These are phyloP conservation scores for Drosophila lacertosa DNA, from an alignment of 1,140 invertebrate species.

Conservation along the genomic window DNA sequence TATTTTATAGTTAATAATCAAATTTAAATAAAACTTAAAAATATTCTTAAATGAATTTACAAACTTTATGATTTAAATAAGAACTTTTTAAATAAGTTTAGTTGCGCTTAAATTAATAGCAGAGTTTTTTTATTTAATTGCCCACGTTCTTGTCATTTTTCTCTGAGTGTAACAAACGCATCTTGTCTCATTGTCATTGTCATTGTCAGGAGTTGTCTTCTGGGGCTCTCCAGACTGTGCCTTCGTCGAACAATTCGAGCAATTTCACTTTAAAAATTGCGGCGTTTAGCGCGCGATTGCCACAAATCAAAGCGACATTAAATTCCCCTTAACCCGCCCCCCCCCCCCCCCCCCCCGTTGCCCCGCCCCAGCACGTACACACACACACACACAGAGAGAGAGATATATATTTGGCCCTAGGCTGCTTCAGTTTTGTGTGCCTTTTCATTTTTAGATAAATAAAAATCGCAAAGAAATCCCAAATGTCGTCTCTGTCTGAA, in stretches of 20 bases:
- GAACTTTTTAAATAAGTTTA: too few species aligned
- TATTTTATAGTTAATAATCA: too few species aligned
- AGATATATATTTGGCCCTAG: slow-evolving; percentile 14
- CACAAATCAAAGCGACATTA: slow-evolving; percentile 80
- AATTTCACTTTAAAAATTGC: slow-evolving; percentile 80
- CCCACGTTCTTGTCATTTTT: neutral
- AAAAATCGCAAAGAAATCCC: slow-evolving; percentile 68
- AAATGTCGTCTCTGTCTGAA: slow-evolving; percentile 21
- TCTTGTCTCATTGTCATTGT: slow-evolving; percentile 48
- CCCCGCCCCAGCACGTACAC: neutral
- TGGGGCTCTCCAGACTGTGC: neutral
- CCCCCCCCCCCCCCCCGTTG: neutral
- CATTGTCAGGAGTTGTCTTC: slow-evolving; percentile 6
- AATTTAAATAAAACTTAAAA: too few species aligned
- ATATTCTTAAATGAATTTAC: too few species aligned
- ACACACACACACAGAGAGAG: too few species aligned
- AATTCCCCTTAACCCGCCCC: slow-evolving; percentile 14
- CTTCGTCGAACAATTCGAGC: slow-evolving; percentile 70
- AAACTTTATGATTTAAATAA: too few species aligned
- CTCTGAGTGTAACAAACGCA: slow-evolving; percentile 15
- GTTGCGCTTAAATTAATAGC: too few species aligned
- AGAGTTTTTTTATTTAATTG: too few species aligned
- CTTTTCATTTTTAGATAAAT: slow-evolving; percentile 73
- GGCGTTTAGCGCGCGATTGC: slow-evolving; percentile 78
- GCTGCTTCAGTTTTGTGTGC: slow-evolving; percentile 18